Evolutionary conservation across 2,113 vertebrate genomes (phyloP).

Genomic region (Cranoglanis bouderius): DNA sequence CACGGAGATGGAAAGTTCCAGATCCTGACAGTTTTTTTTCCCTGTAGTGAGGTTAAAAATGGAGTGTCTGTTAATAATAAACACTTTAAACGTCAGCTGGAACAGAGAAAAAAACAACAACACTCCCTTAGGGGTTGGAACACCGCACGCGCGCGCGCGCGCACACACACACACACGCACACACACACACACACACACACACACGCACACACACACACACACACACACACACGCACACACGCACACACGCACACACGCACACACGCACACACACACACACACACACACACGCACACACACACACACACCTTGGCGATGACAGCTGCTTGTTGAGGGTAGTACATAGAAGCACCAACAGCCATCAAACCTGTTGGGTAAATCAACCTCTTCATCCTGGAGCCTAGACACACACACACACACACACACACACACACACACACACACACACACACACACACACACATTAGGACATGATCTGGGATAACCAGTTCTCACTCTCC

Average conservation of each 20-base stretch:
- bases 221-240: slow-evolving; percentile 54
- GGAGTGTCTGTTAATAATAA: background rate
- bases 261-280: slow-evolving; percentile 60
- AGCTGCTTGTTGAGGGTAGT: slow-evolving; percentile 86
- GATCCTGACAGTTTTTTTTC: background rate
- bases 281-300: slow-evolving; percentile 54
- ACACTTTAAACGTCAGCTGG: background rate
- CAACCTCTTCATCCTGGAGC: slow-evolving; percentile 85
- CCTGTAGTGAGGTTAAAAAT: background rate
- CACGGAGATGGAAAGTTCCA: slow-evolving; percentile 13
- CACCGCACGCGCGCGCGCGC: too few relatives aligned
- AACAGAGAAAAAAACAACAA: background rate
- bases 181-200: slow-evolving; percentile 45
- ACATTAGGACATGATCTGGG: background rate
- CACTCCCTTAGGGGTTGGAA: background rate
- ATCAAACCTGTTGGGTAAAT: slow-evolving; percentile 82
- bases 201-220: slow-evolving; percentile 65
- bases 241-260: slow-evolving; percentile 60
- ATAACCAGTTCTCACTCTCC: background rate
- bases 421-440: background rate
- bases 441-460: background rate
- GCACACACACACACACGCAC: slow-evolving; percentile 60
- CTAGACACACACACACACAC: slow-evolving; percentile 53
- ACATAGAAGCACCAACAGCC: slow-evolving; percentile 79
- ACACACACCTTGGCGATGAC: slow-evolving; percentile 76